A percentile compares a stretch with the other conserved stretches of the same genome.
phyloP scores from a whole-genome alignment of 2,797 vertebrate species.

The Muraenolepis orangiensis region DNA sequence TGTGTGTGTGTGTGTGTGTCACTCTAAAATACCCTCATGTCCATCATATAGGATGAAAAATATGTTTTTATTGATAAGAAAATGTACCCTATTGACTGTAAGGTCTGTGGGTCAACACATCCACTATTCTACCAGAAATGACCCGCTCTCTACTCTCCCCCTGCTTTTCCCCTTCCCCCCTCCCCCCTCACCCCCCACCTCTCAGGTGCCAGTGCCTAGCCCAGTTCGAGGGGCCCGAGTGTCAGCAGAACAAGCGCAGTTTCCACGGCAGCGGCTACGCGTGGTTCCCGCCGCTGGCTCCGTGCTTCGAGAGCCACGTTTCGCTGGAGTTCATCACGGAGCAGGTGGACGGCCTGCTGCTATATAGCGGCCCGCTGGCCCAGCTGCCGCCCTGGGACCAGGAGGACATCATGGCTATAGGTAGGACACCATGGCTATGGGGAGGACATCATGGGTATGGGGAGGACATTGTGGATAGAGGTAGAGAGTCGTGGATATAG shows the following conservation, averaged over 20 bases:
- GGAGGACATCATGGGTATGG: not conserved
- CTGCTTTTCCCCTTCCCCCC: too few relatives aligned
- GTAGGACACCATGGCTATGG: constrained; percentile 52
- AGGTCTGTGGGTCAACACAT: too few relatives aligned
- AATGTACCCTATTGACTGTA: too few relatives aligned
- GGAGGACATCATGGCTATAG: constrained; percentile 83
- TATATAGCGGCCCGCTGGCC: constrained; percentile 80
- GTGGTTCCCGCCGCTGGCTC: constrained; percentile 82
- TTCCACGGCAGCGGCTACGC: constrained; percentile 84
- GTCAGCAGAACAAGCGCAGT: constrained; percentile 84
- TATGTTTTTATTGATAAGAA: too few relatives aligned
- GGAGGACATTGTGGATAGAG: not conserved
- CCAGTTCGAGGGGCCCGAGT: constrained; percentile 81
- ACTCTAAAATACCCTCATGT: too few relatives aligned
- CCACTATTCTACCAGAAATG: not conserved
- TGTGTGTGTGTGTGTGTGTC: too few relatives aligned
- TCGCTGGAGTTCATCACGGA: constrained; percentile 84
- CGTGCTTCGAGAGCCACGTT: constrained; percentile 80
- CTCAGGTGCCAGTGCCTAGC: constrained; percentile 80
- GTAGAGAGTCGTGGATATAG: constrained; percentile 77
- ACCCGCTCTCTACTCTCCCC: constrained; percentile 12
- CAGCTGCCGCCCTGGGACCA: constrained; percentile 73
- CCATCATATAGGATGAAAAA: too few relatives aligned
- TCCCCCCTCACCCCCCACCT: constrained; percentile 24
- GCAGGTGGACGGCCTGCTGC: constrained; percentile 76